Conservation (phyloP, 2,888 invertebrate genomes). For the Drosophila kambysellisi region DNA sequence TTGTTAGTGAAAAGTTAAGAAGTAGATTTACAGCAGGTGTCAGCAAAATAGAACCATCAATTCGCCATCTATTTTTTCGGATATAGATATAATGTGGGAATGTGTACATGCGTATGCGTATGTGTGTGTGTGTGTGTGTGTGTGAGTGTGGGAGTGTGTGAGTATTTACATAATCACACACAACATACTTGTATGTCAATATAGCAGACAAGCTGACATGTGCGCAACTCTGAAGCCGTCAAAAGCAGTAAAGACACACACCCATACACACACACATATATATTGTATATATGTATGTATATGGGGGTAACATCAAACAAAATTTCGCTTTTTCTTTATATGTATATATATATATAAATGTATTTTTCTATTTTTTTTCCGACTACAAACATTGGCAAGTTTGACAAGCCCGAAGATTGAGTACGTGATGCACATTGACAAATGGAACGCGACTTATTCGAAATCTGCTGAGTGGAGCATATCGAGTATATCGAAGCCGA, state of each 20-base stretch:
- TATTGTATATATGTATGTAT: not conserved
- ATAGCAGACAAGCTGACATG: slow-evolving; percentile 43
- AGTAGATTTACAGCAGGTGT: slow-evolving; percentile 6
- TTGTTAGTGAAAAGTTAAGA: not conserved
- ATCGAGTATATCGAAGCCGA: slow-evolving; percentile 1
- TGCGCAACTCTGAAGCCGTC: slow-evolving; percentile 27
- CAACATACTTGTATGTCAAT: slow-evolving; percentile 17
- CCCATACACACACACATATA: not conserved
- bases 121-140: not conserved
- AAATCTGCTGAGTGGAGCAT: not conserved
- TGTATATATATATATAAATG: not conserved
- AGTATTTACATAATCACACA: slow-evolving; percentile 19
- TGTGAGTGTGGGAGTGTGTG: slow-evolving; percentile 1
- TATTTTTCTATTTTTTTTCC: slow-evolving; percentile 24
- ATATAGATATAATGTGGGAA: not conserved
- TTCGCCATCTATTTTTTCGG: slow-evolving; percentile 9
- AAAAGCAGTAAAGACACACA: slow-evolving; percentile 2
- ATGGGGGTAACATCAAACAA: slow-evolving; percentile 46
- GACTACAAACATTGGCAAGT: slow-evolving; percentile 74
- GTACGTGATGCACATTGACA: slow-evolving; percentile 79
- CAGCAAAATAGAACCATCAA: slow-evolving; percentile 1
- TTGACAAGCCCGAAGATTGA: slow-evolving; percentile 80
- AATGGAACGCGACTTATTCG: slow-evolving; percentile 61
- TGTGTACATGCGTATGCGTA: not conserved
- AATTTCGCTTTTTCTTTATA: slow-evolving; percentile 10